Conservation (phyloP, 1,140 invertebrate species). For the Zophobas morio region DNA sequence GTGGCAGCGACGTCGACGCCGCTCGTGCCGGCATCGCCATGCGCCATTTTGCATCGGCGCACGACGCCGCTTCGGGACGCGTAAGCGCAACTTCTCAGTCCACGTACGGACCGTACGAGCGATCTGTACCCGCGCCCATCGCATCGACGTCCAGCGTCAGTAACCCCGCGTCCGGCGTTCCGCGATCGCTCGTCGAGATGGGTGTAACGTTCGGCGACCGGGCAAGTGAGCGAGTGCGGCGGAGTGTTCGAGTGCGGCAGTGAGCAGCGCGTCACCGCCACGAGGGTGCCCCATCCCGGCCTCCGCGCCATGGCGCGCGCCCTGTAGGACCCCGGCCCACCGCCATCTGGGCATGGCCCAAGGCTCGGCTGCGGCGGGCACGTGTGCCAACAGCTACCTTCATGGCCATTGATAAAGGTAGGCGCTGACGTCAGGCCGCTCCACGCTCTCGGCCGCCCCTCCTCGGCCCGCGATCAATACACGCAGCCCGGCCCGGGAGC, state of each 20-base stretch:
- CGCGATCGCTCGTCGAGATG: slow-evolving; percentile 50
- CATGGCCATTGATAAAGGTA: slow-evolving; percentile 68
- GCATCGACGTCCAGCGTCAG: slow-evolving; percentile 42
- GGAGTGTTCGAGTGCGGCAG: slow-evolving; percentile 46
- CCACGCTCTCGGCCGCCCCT: slow-evolving; percentile 14
- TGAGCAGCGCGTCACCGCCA: slow-evolving; percentile 9
- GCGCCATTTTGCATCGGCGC: slow-evolving; percentile 46
- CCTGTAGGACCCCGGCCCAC: slow-evolving; percentile 31
- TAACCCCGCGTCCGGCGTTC: slow-evolving; percentile 42
- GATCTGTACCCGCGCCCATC: slow-evolving; percentile 50
- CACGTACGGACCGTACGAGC: slow-evolving; percentile 48
- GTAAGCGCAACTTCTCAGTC: slow-evolving; percentile 51
- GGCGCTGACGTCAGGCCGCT: slow-evolving; percentile 59
- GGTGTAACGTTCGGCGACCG: slow-evolving; percentile 51
- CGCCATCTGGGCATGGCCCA: slow-evolving; percentile 52
- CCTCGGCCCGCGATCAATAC: slow-evolving; percentile 43
- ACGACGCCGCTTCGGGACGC: slow-evolving; percentile 46
- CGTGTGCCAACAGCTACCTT: slow-evolving; percentile 65
- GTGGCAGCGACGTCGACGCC: slow-evolving; percentile 15
- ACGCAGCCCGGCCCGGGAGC: slow-evolving; percentile 41
- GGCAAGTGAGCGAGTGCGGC: slow-evolving; percentile 41
- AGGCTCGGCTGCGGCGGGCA: slow-evolving; percentile 60
- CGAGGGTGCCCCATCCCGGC: slow-evolving; percentile 14
- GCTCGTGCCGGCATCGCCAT: slow-evolving; percentile 6
- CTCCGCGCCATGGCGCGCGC: slow-evolving; percentile 13